phyloP scores from a whole-genome alignment of 35 echinoderm and acorn worm genomes.

The Heliocidaris erythrogramma region DNA sequence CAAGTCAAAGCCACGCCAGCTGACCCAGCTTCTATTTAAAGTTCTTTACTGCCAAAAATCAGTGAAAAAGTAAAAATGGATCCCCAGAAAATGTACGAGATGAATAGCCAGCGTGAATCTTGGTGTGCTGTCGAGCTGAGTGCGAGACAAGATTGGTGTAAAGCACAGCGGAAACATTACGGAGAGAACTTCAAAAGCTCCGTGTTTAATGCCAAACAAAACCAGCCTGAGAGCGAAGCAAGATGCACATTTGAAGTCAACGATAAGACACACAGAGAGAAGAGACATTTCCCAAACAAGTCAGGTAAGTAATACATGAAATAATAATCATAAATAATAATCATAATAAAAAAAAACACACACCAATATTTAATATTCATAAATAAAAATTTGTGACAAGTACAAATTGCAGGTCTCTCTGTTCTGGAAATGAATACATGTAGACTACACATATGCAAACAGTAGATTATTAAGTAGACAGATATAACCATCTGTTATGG shows the following conservation, averaged over 20 bases:
- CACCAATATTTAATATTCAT: no score
- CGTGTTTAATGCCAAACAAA: constrained; percentile 64
- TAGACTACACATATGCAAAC: no score
- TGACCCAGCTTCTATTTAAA: no score
- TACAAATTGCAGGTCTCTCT: no score
- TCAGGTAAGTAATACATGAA: constrained; percentile 68
- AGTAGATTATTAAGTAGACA: no score
- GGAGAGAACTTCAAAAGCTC: constrained; percentile 86
- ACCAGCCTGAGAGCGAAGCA: constrained; percentile 79
- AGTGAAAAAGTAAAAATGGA: constrained; percentile 8
- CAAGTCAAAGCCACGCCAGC: no score
- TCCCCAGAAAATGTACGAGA: constrained; percentile 76
- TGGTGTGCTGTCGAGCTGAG: constrained; percentile 96
- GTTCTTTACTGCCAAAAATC: background rate
- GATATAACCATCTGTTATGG: no score
- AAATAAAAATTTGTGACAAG: no score
- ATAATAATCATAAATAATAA: no score
- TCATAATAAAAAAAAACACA: no score
- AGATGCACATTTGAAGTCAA: constrained; percentile 95
- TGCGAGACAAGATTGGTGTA: constrained; percentile 79
- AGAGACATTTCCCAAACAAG: constrained; percentile 87
- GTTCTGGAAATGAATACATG: no score
- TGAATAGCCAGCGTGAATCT: constrained; percentile 91
- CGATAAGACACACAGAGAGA: constrained; percentile 85
- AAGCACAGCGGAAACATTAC: constrained; percentile 85